Evolutionary conservation across 1,140 invertebrate species (phyloP).

Genomic region (Palaemon carinicauda): DNA sequence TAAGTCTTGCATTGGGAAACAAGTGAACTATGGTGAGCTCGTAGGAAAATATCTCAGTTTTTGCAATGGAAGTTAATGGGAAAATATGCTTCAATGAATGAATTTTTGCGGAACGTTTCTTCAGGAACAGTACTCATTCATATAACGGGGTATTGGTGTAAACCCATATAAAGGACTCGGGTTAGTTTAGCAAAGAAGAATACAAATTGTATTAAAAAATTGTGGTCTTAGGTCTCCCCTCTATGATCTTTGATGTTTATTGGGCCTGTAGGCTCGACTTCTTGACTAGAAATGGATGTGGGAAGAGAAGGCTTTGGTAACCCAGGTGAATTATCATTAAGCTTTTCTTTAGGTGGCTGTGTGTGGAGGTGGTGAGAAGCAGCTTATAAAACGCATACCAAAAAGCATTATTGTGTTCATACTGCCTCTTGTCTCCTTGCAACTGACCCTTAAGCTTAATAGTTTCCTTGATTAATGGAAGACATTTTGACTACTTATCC

Average conservation of each 20-base stretch:
- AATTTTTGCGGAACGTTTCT: too few species aligned
- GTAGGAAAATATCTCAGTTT: too few species aligned
- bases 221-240: conserved; percentile 70
- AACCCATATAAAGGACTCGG: too few species aligned
- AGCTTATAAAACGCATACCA: conserved; percentile 39
- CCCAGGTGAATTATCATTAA: conserved; percentile 13
- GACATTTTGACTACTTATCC: conserved; percentile 66
- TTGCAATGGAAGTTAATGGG: too few species aligned
- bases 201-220: too few species aligned
- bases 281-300: conserved; percentile 60
- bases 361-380: conserved; percentile 25
- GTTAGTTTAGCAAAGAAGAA: too few species aligned
- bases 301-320: conserved; percentile 53
- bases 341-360: conserved; percentile 31
- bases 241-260: conserved; percentile 72
- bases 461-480: conserved; percentile 66
- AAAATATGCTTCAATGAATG: too few species aligned
- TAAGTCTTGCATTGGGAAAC: too few species aligned
- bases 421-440: conserved; percentile 54
- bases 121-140: too few species aligned
- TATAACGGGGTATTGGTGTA: too few species aligned
- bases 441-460: conserved; percentile 63
- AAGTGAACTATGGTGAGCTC: too few species aligned
- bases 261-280: conserved; percentile 41
- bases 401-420: conserved; percentile 35